Conservation (phyloP, 2,888 invertebrate genomes). For the Congeria kusceri region DNA sequence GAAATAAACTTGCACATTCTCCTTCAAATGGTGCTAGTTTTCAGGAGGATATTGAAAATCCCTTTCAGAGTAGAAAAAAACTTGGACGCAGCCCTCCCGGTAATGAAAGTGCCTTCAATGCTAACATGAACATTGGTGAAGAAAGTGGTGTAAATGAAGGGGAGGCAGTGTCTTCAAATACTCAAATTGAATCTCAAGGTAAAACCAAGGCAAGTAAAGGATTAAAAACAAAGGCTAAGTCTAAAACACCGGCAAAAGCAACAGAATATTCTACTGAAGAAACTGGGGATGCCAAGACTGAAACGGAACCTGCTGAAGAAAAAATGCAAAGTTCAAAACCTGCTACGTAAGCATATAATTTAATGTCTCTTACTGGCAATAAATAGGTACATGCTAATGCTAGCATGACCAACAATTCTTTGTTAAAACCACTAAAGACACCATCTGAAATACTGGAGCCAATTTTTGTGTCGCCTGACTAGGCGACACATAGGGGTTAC, state of each 20-base stretch:
- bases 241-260: conserved; percentile 1
- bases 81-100: conserved; percentile 35
- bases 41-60: conserved; percentile 58
- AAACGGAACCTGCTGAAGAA: no score
- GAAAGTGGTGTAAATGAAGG: conserved; percentile 24
- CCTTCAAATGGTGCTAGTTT: conserved; percentile 52
- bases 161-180: neutral
- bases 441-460: no score
- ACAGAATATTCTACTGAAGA: no score
- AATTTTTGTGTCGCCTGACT: no score
- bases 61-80: conserved; percentile 72
- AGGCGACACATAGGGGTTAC: no score
- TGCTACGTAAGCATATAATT: no score
- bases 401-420: no score
- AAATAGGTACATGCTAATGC: no score
- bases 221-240: conserved; percentile 18
- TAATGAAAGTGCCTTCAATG: conserved; percentile 10
- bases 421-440: no score
- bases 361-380: neutral
- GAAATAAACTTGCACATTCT: conserved; percentile 69
- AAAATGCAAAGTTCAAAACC: no score
- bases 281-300: no score
- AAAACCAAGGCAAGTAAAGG: conserved; percentile 14
- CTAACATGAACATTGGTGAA: neutral
- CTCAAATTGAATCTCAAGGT: conserved; percentile 43